Evolutionary conservation across 2,113 vertebrate genomes (phyloP), one percentile per base, ranked within the genome.

Genomic region (Ariopsis seemanni): DNA sequence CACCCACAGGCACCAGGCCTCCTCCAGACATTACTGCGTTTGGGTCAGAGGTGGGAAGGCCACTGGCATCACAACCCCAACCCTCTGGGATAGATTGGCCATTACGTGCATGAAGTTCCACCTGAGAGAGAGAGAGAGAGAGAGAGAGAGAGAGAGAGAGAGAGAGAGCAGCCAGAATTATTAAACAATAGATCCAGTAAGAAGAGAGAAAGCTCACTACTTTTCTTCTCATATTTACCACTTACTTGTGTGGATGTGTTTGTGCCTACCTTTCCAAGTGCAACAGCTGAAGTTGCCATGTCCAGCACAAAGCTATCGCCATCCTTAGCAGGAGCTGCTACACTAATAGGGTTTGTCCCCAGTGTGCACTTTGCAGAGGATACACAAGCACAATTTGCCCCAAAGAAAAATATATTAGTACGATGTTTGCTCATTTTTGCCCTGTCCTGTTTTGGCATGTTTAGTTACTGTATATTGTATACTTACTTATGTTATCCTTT

Each of bases 301-400:
- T 96, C 95, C 90, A 96, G 85, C 42, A 95, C 94, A 88, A 95
- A 96, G 89, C 94, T 95, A 91, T 95, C 95, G 65, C 93, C 93
- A 4, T 94, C 58, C 7, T 91, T 92, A 60, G 93, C 93, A 0
- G 95, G 95, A 63, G 95, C 94, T 0, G 94, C 95, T 34, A 96
- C 91, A 20, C 94, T 95, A 84, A 96, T 88, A 55, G 95, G 95
- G 89, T 95, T 96, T 88, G 95, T 96, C 48, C 95, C 95, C 65
- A 96, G 48, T n/a, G 94, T 95, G 89, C 94, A 93, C 95, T 96
- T 18, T 57, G 87, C 81, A 90, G n/a, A 88, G 15, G n/a, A 80
- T 2, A 53, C 14, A 58, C 15, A 65, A 57, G 63, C 22, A 84
- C 25, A 58, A 30, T 34, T 12, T 67, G 27, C 34, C 3, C 14